These are phyloP conservation scores for Nephrotoma appendiculata DNA, from an alignment of 2,888 invertebrate genomes.

Conservation along the genomic window DNA sequence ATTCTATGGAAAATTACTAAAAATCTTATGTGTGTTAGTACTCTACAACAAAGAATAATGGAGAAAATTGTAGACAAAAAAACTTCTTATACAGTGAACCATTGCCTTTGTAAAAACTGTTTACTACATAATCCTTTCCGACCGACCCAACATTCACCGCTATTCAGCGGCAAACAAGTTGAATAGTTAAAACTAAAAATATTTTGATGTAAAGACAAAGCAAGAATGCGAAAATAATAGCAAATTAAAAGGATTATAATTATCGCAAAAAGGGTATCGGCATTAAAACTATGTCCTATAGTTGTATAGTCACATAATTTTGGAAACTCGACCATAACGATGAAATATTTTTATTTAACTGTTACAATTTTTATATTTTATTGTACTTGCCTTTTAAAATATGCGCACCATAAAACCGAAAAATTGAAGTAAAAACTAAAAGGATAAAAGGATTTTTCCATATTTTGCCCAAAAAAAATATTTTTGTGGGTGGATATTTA, in stretches of 20 bases:
- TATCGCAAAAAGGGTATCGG: neutral
- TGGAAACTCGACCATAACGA: neutral
- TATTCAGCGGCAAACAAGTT: neutral
- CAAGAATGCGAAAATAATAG: neutral
- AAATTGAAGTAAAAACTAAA: neutral
- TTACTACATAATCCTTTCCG: neutral
- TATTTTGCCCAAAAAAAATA: neutral
- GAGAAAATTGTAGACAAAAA: too few species aligned
- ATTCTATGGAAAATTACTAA: too few species aligned
- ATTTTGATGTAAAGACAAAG: neutral
- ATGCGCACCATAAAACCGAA: neutral
- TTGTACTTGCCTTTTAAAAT: neutral
- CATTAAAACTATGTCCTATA: neutral
- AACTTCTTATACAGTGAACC: too few species aligned
- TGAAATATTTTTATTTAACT: neutral
- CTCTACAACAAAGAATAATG: too few species aligned
- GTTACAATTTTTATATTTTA: neutral
- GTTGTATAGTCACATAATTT: neutral
- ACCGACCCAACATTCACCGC: neutral
- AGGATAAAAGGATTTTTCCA: neutral
- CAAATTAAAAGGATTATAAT: neutral
- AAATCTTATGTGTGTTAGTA: too few species aligned
- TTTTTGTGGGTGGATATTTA: neutral
- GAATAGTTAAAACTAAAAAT: neutral
- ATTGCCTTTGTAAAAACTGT: too few species aligned